These are phyloP conservation scores for Yponomeuta evonymella DNA, from an alignment of 2,888 invertebrate genomes.

Conservation along the genomic window DNA sequence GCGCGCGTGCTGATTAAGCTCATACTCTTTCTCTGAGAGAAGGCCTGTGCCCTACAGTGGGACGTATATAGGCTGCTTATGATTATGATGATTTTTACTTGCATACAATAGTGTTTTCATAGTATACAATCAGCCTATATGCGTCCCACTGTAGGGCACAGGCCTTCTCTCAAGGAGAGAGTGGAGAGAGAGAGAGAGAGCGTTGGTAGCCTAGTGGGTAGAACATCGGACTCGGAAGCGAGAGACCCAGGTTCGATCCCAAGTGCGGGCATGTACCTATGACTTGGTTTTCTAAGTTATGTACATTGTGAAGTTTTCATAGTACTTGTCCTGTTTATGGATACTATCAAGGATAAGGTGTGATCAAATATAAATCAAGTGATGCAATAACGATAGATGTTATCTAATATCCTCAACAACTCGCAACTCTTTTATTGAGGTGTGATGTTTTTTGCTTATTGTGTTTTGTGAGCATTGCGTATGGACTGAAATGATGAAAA, in stretches of 20 bases:
- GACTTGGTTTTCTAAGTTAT: too few relatives aligned
- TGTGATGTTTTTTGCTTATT: background rate
- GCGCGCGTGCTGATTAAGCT: too few relatives aligned
- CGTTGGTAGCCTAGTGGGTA: too few relatives aligned
- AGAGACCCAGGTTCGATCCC: too few relatives aligned
- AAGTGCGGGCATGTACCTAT: too few relatives aligned
- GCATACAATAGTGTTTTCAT: background rate
- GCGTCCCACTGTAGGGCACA: too few relatives aligned
- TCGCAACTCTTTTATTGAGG: background rate
- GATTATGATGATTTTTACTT: background rate
- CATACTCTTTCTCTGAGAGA: too few relatives aligned
- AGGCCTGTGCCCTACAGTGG: too few relatives aligned
- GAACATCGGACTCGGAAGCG: too few relatives aligned
- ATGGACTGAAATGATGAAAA: background rate
- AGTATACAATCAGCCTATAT: background rate
- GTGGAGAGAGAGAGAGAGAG: too few relatives aligned
- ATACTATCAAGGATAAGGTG: background rate
- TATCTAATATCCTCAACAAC: conserved; percentile 13
- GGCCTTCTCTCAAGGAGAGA: too few relatives aligned
- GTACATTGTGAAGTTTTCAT: background rate
- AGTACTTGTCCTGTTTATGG: background rate
- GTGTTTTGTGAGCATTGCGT: background rate
- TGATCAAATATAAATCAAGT: background rate
- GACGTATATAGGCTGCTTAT: too few relatives aligned
- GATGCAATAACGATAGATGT: background rate